Evolutionary conservation across 2,888 invertebrate species (phyloP), one percentile per base, ranked within the genome.

Genomic region (Beris chalybata): DNA sequence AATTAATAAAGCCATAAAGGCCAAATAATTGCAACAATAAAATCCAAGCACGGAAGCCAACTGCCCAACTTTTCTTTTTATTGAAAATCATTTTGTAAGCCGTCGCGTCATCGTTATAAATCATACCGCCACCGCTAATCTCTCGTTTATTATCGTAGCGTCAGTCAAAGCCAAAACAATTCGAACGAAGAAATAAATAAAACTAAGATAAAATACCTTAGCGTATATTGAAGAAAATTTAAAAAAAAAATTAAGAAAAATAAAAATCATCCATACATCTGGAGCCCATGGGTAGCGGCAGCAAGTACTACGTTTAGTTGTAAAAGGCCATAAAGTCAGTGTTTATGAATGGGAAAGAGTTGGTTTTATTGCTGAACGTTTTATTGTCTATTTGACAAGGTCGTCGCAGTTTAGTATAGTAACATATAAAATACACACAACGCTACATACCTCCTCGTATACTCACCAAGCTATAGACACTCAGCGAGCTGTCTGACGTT

Each of bases 361-460:
- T 67, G 65, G 61, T 69, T 69, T 69, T 69, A 67, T 65, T 65
- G 61, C 65, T 59, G 38, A 54, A 61, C 64, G 48, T 67, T 69
- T 69, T 69, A 69, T 69, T 69, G 65, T 69, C 69, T 69, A 67
- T 69, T 65, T 67, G 69, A 67, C 69, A 69, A 69, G 69, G 69
- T 69, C 69, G 69, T 67, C 69, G 67, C 67, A 67, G 45, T 57
- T 65, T 63, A n/a, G 13, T 63, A 48, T 50, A 59, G 56, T 44
- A 56, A 56, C 56, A 44, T 56, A 56, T 30, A 22, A 22, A 44
- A 22, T 56, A 44, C 56, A 44, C 29, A 56, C 12, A 5, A 15
- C 56, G 50, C 50, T 7, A 31, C 29, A 13, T 15, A 13, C 52
- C 15, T 29, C 3, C 52, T 22, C 5, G 22, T 12, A 12, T 54